Conservation (phyloP, 2,113 vertebrate species). For the Lophochroa leadbeateri region DNA sequence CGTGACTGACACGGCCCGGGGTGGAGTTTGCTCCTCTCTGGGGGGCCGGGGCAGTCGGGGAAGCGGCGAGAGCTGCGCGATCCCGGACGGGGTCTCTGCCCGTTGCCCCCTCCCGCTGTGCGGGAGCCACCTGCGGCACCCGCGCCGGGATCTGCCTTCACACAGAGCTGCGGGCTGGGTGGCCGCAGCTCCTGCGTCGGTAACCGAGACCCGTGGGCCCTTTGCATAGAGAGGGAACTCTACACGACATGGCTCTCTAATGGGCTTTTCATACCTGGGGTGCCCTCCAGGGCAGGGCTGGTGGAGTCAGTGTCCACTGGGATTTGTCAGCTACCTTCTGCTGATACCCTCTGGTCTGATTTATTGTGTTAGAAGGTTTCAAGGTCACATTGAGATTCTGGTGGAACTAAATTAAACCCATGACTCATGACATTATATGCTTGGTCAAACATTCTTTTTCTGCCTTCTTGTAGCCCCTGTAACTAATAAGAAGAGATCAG, state of each 20-base stretch:
- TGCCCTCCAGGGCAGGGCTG: neutral
- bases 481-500: conserved; percentile 65
- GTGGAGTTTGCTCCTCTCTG: neutral
- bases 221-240: neutral
- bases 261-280: neutral
- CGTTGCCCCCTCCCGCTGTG: no score
- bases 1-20: conserved; percentile 26
- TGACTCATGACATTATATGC: conserved; percentile 55
- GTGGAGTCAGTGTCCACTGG: neutral
- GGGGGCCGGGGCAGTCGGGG: neutral
- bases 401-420: conserved; percentile 51
- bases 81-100: neutral
- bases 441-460: conserved; percentile 55
- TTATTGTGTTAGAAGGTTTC: conserved; percentile 41
- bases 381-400: conserved; percentile 46
- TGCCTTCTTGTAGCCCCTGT: conserved; percentile 47
- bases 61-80: neutral
- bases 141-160: neutral
- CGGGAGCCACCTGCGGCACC: neutral
- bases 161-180: no score
- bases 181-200: neutral
- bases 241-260: neutral
- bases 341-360: neutral
- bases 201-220: neutral
- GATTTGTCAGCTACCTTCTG: neutral